These are phyloP conservation scores for Mylabris sibirica DNA, from an alignment of 2,888 invertebrate species.

Conservation along the genomic window DNA sequence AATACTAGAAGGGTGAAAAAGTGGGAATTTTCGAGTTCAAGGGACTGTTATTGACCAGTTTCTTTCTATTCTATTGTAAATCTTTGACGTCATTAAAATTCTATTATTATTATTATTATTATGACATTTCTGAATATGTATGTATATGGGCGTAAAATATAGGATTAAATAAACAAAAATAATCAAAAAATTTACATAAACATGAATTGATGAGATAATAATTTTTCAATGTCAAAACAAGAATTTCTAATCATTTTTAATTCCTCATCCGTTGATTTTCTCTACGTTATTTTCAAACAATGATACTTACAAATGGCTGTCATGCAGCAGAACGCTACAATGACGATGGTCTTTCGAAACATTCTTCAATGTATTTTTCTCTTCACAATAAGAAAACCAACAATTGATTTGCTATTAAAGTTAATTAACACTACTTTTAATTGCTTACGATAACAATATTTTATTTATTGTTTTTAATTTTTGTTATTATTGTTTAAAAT, in stretches of 20 bases:
- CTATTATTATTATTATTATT: no score
- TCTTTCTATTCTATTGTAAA: not conserved
- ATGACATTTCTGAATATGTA: no score
- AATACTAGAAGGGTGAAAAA: no score
- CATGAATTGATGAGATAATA: not conserved
- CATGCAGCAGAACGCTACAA: slow-evolving; percentile 1
- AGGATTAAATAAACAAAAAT: not conserved
- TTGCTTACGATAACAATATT: not conserved
- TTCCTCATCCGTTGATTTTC: no score
- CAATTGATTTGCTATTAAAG: not conserved
- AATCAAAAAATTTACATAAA: not conserved
- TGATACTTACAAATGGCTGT: not conserved
- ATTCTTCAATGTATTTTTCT: not conserved
- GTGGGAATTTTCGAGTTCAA: not conserved
- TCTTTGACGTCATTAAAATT: not conserved
- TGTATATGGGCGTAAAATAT: not conserved
- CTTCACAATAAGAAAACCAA: not conserved
- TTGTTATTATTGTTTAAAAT: not conserved
- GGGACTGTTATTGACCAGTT: not conserved
- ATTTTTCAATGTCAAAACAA: not conserved
- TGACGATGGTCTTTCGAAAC: not conserved
- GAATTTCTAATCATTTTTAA: not conserved
- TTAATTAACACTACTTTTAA: not conserved
- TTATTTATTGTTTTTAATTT: not conserved
- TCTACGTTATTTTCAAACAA: not conserved